A percentile compares a stretch with the other conserved stretches of the same genome.
Evolutionary conservation across 1,140 invertebrate genomes (phyloP).

Genomic region (Dendrolimus punctatus): DNA sequence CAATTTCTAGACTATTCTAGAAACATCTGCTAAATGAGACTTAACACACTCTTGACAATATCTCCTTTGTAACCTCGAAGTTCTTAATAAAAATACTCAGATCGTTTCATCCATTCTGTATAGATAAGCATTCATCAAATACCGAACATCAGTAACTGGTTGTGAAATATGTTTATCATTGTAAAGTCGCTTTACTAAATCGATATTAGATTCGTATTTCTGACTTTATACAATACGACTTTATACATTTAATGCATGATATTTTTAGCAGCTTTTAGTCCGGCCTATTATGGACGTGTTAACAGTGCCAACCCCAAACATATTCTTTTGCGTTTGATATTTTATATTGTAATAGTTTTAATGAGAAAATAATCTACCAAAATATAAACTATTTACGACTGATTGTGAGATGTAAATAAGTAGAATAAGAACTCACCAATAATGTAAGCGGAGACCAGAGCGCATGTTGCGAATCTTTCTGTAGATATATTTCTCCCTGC

Average conservation of each 20-base stretch:
- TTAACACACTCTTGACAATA: constrained; percentile 58
- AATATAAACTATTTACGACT: constrained; percentile 60
- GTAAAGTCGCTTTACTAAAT: constrained; percentile 14
- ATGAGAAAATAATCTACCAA: constrained; percentile 55
- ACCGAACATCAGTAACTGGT: constrained; percentile 44
- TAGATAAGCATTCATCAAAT: constrained; percentile 20
- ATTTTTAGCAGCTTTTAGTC: constrained; percentile 47
- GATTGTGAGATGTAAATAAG: constrained; percentile 69
- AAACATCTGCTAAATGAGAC: constrained; percentile 29
- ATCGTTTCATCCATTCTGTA: constrained; percentile 15
- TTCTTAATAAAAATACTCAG: constrained; percentile 25
- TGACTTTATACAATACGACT: constrained; percentile 26
- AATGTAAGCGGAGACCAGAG: constrained; percentile 42
- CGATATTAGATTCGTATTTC: constrained; percentile 21
- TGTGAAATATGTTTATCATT: constrained; percentile 49
- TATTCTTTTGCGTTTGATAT: constrained; percentile 37
- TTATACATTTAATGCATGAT: constrained; percentile 26
- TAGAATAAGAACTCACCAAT: constrained; percentile 60
- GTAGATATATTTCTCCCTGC: constrained; percentile 59
- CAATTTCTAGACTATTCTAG: constrained; percentile 64
- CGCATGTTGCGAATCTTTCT: constrained; percentile 47
- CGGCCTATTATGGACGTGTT: constrained; percentile 42
- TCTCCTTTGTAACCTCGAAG: constrained; percentile 48
- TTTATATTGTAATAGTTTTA: constrained; percentile 26
- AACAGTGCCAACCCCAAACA: constrained; percentile 42